Evolutionary conservation across 2,888 invertebrate species (phyloP).

Genomic region (Smittia sp.): DNA sequence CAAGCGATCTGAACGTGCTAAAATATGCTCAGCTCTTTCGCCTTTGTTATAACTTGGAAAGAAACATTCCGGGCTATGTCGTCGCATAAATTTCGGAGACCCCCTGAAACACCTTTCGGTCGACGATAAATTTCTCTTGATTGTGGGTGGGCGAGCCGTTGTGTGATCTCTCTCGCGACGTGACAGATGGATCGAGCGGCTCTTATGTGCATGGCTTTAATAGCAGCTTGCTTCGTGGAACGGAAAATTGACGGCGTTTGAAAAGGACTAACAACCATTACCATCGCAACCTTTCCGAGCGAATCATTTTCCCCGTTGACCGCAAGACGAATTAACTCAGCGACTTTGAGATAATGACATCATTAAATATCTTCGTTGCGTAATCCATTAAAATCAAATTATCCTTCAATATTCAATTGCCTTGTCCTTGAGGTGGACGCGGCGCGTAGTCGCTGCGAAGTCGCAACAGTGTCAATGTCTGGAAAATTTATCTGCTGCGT

Average conservation of each 20-base stretch:
- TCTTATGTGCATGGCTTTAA: no score
- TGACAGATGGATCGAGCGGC: no score
- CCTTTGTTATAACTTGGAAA: background rate
- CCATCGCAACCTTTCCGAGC: background rate
- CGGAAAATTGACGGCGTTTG: background rate
- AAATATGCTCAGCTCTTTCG: background rate
- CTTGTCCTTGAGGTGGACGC: background rate
- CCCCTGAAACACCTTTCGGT: conserved; percentile 3
- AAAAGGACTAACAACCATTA: background rate
- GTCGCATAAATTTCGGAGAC: conserved; percentile 23
- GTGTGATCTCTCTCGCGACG: background rate
- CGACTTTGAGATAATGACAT: conserved; percentile 14
- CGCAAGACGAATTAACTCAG: background rate
- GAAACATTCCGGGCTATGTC: conserved; percentile 11
- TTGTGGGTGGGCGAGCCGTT: conserved; percentile 16
- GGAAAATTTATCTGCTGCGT: conserved; percentile 12
- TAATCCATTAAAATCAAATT: conserved; percentile 36
- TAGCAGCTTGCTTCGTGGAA: no score
- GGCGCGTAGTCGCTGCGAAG: background rate
- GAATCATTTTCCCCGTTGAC: background rate
- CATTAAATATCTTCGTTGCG: conserved; percentile 24
- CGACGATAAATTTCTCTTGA: conserved; percentile 4
- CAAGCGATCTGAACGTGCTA: no score
- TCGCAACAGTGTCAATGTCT: conserved; percentile 4
- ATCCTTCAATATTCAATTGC: background rate